Evolutionary conservation across 2,797 vertebrate species (phyloP), one percentile per base, ranked within the genome.

Genomic region (Sparidentex hasta): DNA sequence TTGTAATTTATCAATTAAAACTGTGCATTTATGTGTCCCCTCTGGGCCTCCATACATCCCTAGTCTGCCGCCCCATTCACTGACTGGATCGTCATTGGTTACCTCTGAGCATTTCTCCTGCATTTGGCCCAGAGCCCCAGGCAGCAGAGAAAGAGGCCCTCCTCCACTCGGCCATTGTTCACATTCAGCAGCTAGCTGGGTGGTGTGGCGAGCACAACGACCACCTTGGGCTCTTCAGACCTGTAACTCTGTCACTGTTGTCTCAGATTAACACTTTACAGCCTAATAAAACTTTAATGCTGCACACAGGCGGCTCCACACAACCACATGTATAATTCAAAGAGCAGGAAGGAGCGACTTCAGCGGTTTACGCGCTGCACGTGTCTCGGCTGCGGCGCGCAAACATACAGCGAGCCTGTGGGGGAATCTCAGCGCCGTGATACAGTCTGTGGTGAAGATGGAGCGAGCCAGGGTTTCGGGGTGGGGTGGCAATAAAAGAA

Each of bases 271-370:
- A 78, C 71, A 47, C 66, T 87, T 84, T 82, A 76, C 59, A 55
- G 17, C 62, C 70, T 82, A 63, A 81, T 92, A 23, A 82, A 90
- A 87, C 33, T 89, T 89, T 90, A 77, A 92, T 81, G 79, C 20
- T 21, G 77, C 77, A 57, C 82, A 71, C 29, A 66, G 52, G 80
- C 75, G 25, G 54, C 2, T 78, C 64, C 71, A 64, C 69, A 82
- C 33, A 71, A 47, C 52, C 74, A n/a, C 85, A 91, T 92, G 52
- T 27, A 92, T 92, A 71, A 93, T 92, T 89, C 66, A 92, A 52
- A 16, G 62, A 12, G 50, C 11, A 61, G 25, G 58, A 25, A 20
- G 66, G 43, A 54, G 54, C 63, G 25, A 7, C 41, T 84, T 57
- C 59, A 48, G 73, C 65, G 80, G 76, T 81, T 82, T 73, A 77